Evolutionary conservation across 2,797 vertebrate species (phyloP).

Genomic region (Phalanger gymnotis): DNA sequence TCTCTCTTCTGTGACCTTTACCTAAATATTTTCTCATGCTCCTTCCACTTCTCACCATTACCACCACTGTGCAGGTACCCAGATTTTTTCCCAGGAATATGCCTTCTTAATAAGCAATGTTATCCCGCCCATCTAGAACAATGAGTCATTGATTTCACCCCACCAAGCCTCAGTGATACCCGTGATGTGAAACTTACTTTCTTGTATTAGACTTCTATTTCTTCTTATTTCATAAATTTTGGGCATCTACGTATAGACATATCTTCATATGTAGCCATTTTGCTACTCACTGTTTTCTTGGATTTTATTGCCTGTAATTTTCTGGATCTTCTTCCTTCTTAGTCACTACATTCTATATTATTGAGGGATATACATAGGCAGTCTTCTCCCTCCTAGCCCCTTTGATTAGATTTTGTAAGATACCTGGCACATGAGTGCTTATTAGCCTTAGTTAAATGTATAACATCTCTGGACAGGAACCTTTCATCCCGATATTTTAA

Average conservation of each 20-base stretch:
- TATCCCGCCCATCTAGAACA: neutral
- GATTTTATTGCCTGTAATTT: neutral
- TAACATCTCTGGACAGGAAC: neutral
- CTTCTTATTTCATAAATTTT: neutral
- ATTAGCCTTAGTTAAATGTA: neutral
- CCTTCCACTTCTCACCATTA: neutral
- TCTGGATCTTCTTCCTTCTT: neutral
- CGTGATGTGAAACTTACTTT: neutral
- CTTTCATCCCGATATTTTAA: neutral
- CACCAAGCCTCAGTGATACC: neutral
- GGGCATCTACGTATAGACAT: neutral
- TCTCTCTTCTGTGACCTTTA: neutral
- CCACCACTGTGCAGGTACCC: neutral
- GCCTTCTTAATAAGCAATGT: neutral
- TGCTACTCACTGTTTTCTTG: neutral
- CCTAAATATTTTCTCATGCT: neutral
- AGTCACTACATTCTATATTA: neutral
- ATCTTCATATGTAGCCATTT: neutral
- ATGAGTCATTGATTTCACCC: neutral
- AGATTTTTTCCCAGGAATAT: neutral
- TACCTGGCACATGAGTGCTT: neutral
- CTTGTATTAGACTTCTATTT: neutral
- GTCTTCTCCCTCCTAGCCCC: neutral
- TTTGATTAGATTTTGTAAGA: neutral
- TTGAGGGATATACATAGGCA: neutral